Conservation (phyloP, 2,888 invertebrate species). For the Cephus rjabovi region DNA sequence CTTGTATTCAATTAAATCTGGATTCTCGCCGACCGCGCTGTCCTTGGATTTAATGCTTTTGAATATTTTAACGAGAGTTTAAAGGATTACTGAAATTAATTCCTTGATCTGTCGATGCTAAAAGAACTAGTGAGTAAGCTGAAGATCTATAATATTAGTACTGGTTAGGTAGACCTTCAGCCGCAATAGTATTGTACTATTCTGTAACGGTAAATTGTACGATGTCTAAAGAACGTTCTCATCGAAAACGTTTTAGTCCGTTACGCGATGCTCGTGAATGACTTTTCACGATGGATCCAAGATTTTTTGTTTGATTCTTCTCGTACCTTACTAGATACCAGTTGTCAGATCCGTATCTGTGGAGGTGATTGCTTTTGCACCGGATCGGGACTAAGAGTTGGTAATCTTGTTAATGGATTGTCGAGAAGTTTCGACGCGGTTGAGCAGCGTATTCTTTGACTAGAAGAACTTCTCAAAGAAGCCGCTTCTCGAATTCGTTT, state of each 20-base stretch:
- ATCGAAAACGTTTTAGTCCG: background rate
- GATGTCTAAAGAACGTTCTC: background rate
- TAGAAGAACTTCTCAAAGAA: too few species aligned
- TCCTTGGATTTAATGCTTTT: background rate
- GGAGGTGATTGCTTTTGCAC: background rate
- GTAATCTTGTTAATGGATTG: background rate
- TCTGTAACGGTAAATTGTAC: background rate
- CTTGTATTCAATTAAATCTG: background rate
- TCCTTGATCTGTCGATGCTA: background rate
- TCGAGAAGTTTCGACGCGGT: too few species aligned
- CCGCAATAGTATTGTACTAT: background rate
- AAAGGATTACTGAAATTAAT: background rate
- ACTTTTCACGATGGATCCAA: background rate
- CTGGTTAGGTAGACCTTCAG: background rate
- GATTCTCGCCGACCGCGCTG: background rate
- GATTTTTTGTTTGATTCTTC: background rate
- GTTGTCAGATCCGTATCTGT: background rate
- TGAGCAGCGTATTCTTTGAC: too few species aligned
- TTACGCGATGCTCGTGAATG: background rate
- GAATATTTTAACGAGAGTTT: background rate
- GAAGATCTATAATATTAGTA: background rate
- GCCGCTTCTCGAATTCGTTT: too few species aligned
- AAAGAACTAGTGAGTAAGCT: background rate
- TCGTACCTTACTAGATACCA: background rate
- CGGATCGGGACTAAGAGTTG: background rate